Evolutionary conservation across 2,113 vertebrate genomes (phyloP), one percentile per base, ranked within the genome.

Genomic region (Suricata suricatta): DNA sequence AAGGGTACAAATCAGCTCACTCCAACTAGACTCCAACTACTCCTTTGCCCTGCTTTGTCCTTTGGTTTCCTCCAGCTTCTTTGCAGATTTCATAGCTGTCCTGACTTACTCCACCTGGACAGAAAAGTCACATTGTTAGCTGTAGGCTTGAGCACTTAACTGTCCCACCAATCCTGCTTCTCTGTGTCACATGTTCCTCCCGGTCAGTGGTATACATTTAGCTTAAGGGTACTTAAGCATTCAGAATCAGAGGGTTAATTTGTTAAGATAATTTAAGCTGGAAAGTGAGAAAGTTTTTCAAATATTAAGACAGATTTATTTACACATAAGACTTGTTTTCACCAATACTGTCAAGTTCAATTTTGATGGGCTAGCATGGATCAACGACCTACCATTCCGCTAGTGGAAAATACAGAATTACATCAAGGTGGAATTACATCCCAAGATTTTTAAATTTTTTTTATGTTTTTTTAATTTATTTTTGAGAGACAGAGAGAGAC

Each of bases 181-280:
- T 82, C 16, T 33, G 25, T 14, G 8, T 44, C 47, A 44, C 12
- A 1, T 68, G 41, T 87, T 71, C 72, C 12, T 41, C 2, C 57
- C 64, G n/a, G 47, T 82, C 66, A 64, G 27, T 2, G 21, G 35
- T 7, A 12, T 25, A 35, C 52, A 38, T 38, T 66, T 86, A 68
- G 17, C n/a, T 29, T 29, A 91, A 83, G 21, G 23, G 25, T 64
- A 63, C 7, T 17, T 68, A 86, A 68, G 14, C 83, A 2, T 63
- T 86, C 66, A 95, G 54, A 5, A 64, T 21, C 16, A 27, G 13
- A 68, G 64, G 21, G 12, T 29, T 90, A 44, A 50, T 84, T 50
- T 81, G 72, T 66, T 68, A 88, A 91, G 52, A 7, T 90, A 76
- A 94, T 74, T 74, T 95, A 83, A 88, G 15, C n/a, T 88, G 66